Evolutionary conservation across 2,888 invertebrate genomes (phyloP), one percentile per base, ranked within the genome.

Genomic region (Sepiola atlantica): DNA sequence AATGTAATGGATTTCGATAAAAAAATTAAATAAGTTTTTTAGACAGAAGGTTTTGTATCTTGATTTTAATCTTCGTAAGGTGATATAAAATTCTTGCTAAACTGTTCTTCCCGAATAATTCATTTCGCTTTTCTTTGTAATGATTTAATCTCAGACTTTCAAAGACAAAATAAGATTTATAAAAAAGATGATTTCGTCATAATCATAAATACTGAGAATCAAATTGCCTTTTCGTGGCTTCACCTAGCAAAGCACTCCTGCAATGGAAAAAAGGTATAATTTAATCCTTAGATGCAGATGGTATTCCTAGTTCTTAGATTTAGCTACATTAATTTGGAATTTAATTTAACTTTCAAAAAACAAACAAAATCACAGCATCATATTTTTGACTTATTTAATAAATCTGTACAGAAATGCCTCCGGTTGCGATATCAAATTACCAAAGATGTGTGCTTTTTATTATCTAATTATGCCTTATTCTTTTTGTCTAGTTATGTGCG

Each of bases 171-270:
- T 10, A n/a, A 14, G 14, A 77, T 77, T 77, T 77, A 1, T 45
- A 45, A 45, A 45, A 2, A 45, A 28, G 14, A 16, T 32, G 14
- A 77, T 16, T 77, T 8, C 6, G 16, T 14, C 4, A 77, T n/a
- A 77, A 77, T 16, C n/a, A 32, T 1, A 77, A 77, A 77, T 8
- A n/a, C 18, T 77, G 16, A 32, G 14, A 77, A 14, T n/a, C 77
- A 77, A 12, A n/a, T 77, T 77, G n/a, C 0, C 14, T 32, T 18
- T 14, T 4, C 16, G n/a, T 32, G 77, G 32, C 77, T 77, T 77
- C n/a, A 32, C 4, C n/a, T 16, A 1, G n/a, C 1, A 16, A 77
- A 16, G 12, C 14, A 3, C 14, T 0, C n/a, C 12, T 10, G 12
- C n/a, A 28, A 77, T 12, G n/a, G 16, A n/a, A 16, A n/a, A 21